Base-by-base conservation (phyloP, 2,888 invertebrate genomes). In the Eremobia ochroleuca region DNA sequence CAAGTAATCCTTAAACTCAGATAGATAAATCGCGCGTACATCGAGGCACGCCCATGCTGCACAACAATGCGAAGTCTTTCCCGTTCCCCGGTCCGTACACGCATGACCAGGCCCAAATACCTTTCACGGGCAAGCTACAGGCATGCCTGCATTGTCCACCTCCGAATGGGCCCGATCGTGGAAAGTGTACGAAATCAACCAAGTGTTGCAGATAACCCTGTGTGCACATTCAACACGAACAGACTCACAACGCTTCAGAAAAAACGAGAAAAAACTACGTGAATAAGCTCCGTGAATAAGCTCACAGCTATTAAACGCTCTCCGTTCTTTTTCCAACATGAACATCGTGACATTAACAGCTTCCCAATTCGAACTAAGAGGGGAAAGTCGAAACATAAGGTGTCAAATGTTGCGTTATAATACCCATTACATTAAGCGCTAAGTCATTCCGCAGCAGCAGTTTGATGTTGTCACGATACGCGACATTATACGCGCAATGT, bases 401-500 rank as follows among this genome's bases (percentile, higher is more conserved):
- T 78, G 77, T 78, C 76, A 87, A 88, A 88, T 87, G 83, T 82
- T 73, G 78, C 83, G 85, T 83, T 77, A 83, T 83, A 87, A 86
- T 83, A 73, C 61, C 82, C 83, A 85, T 88, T 77, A 83, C 69
- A 72, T 73, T 68, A 82, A 76, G 78, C 73, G 82, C 73, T 79
- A 77, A 76, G 75, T 86, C 81, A 85, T 77, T 88, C 79, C 66
- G 72, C 73, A 76, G 77, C 75, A 83, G 69, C 84, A 86, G 85
- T 81, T 87, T 82, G 85, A 88, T 82, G 71, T 77, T 55, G 76
- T 77, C 79, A 79, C 75, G 85, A 82, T 79, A 81, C 85, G 85
- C 81, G 74, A 81, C 82, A 87, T 87, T 88, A 82, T 85, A 72
- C 79, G 77, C 70, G 72, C 84, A 88, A 87, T 86, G 88, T 86